These are phyloP conservation scores for Numenius phaeopus DNA, from an alignment of 2,797 vertebrate species.

Conservation along the genomic window DNA sequence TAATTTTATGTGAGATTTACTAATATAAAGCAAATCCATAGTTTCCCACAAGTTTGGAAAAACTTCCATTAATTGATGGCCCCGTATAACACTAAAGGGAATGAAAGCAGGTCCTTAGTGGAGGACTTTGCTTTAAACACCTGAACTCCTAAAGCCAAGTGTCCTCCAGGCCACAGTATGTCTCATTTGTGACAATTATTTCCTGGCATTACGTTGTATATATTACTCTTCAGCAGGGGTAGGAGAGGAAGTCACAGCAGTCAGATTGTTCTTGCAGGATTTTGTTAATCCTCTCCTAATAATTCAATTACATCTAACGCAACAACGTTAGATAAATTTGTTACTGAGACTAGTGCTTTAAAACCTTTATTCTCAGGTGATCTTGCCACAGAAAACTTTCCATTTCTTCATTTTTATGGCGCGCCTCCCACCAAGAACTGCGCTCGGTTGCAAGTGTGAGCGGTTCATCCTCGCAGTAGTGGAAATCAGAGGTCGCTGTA, in stretches of 20 bases:
- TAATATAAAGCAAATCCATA: neutral
- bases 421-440: neutral
- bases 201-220: neutral
- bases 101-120: neutral
- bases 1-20: neutral
- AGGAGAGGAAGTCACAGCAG: neutral
- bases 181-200: neutral
- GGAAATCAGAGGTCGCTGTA: neutral
- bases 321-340: slow-evolving; percentile 8
- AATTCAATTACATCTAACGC: slow-evolving; percentile 21
- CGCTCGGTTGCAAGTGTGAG: neutral
- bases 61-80: neutral
- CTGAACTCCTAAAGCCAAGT: neutral
- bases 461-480: rapidly evolving
- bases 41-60: neutral
- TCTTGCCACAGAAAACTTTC: slow-evolving; percentile 52
- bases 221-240: neutral
- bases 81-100: neutral
- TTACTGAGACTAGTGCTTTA: slow-evolving; percentile 33
- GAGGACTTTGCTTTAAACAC: neutral
- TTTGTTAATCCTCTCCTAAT: neutral
- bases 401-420: slow-evolving; percentile 20
- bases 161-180: neutral
- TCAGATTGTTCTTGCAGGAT: neutral
- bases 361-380: slow-evolving; percentile 53